phyloP scores from a whole-genome alignment of 2,113 vertebrate genomes.

The Ameiurus melas region DNA sequence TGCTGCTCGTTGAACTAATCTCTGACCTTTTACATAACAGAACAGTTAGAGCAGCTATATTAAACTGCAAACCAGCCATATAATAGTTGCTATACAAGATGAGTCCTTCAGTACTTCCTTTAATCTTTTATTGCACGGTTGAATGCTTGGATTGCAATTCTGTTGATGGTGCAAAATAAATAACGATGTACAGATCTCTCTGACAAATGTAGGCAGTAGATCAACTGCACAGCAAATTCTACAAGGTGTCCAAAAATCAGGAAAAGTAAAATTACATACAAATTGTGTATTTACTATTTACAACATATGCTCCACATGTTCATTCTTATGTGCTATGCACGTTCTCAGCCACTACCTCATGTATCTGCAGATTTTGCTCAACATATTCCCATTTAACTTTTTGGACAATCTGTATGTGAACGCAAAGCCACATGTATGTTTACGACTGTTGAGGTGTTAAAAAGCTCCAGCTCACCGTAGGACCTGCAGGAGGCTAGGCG shows the following conservation, averaged over 20 bases:
- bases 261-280: background rate
- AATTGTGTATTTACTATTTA: background rate
- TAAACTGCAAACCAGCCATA: background rate
- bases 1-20: background rate
- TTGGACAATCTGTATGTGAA: background rate
- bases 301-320: background rate
- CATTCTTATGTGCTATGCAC: background rate
- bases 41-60: background rate
- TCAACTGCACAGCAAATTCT: background rate
- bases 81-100: background rate
- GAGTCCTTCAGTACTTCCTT: background rate
- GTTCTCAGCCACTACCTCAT: background rate
- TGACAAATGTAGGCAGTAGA: background rate
- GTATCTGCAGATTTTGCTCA: background rate
- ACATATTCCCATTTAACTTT: background rate
- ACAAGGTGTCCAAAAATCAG: background rate
- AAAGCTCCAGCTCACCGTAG: constrained; percentile 79
- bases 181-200: background rate
- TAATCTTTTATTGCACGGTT: background rate
- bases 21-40: background rate
- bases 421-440: background rate
- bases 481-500: constrained; percentile 85
- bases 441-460: background rate
- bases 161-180: background rate
- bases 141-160: background rate